These are phyloP conservation scores for Girardia tigrina DNA, from an alignment of 2,888 invertebrate genomes.

Conservation along the genomic window DNA sequence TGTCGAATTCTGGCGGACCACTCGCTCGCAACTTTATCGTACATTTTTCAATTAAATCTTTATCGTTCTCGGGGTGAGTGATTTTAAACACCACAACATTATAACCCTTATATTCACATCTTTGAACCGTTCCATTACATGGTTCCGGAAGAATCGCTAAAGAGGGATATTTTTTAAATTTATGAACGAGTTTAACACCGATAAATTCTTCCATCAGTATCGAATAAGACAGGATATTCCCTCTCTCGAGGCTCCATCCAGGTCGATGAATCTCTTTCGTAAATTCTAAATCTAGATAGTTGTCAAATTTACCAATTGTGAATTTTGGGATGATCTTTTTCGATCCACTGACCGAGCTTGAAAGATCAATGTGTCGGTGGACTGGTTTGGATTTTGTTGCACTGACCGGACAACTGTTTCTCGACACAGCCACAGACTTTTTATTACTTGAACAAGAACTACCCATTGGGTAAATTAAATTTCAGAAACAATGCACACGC, in stretches of 20 bases:
- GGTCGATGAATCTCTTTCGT: not conserved
- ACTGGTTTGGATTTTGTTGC: not conserved
- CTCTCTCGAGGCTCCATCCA: not conserved
- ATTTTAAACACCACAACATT: not conserved
- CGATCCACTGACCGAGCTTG: not conserved
- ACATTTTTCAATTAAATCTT: not conserved
- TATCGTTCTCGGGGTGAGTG: not conserved
- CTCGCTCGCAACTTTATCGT: not conserved
- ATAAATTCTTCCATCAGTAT: not conserved
- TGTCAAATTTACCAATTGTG: conserved; percentile 2
- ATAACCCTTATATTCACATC: conserved; percentile 12
- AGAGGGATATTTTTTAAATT: not conserved
- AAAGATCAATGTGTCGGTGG: not conserved
- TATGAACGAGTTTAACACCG: not conserved
- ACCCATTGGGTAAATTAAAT: not conserved
- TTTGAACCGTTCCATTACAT: conserved; percentile 3
- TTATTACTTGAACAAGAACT: not conserved
- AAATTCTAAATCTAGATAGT: not conserved
- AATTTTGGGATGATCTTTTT: not conserved
- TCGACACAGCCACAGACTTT: not conserved
- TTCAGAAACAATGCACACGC: not conserved
- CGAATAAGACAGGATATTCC: not conserved
- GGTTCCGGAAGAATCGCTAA: conserved; percentile 6
- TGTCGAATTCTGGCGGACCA: conserved; percentile 6
- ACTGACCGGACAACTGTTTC: too few relatives aligned